Evolutionary conservation across 2,113 vertebrate species (phyloP).

Genomic region (Alouatta palliata): DNA sequence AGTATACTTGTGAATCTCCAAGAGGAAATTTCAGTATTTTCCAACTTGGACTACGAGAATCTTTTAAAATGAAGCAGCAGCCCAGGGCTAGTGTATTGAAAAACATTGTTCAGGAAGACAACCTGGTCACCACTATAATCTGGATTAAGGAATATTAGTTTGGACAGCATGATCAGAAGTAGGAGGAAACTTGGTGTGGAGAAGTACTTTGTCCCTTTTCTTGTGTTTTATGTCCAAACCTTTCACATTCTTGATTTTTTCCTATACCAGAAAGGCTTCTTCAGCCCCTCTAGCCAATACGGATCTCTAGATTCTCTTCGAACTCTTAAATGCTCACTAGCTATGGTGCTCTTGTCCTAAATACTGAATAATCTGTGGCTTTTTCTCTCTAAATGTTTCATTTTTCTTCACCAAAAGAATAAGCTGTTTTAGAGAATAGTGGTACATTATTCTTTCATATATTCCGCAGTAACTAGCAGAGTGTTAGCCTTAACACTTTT

Average conservation of each 20-base stretch:
- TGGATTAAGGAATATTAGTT: neutral
- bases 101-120: neutral
- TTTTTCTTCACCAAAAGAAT: neutral
- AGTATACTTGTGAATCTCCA: neutral
- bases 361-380: neutral
- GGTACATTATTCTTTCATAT: neutral
- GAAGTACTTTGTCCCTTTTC: neutral
- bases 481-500: neutral
- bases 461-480: neutral
- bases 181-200: neutral
- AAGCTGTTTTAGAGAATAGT: neutral
- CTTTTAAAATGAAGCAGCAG: slow-evolving; percentile 25
- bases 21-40: neutral
- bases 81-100: neutral
- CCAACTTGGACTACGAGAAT: neutral
- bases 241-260: neutral
- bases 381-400: neutral
- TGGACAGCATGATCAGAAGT: neutral
- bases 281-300: neutral
- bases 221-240: neutral
- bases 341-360: neutral
- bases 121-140: neutral
- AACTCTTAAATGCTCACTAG: neutral
- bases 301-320: neutral
- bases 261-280: neutral